These are phyloP conservation scores for Harpegnathos saltator DNA, from an alignment of 1,140 invertebrate genomes.

Conservation along the genomic window DNA sequence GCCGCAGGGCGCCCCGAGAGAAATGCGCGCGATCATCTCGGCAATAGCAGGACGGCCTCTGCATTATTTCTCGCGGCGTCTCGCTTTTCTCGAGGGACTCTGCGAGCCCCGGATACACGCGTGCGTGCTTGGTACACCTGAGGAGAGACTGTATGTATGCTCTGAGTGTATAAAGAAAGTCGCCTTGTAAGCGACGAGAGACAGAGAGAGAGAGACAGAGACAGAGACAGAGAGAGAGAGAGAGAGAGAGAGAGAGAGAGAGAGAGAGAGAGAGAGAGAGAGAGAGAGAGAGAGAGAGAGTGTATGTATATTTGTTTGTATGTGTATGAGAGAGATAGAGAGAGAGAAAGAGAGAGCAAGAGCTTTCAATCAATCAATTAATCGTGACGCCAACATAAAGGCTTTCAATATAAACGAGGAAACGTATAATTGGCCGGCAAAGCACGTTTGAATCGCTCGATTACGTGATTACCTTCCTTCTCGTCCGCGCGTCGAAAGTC, in stretches of 20 bases:
- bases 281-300: conserved; percentile 20
- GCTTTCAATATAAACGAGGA: conserved; percentile 66
- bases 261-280: not conserved
- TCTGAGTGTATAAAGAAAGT: conserved; percentile 55
- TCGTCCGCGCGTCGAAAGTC: conserved; percentile 83
- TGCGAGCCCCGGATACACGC: conserved; percentile 15
- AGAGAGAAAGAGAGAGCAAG: conserved; percentile 20
- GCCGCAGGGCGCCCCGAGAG: conserved; percentile 30
- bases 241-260: not conserved
- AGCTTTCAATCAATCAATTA: conserved; percentile 48
- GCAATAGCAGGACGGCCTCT: conserved; percentile 9
- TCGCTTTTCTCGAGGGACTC: conserved; percentile 33
- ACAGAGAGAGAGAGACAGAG: not conserved
- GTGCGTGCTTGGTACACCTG: conserved; percentile 26
- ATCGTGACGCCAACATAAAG: conserved; percentile 68
- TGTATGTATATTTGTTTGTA: too few relatives aligned
- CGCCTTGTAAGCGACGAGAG: conserved; percentile 11
- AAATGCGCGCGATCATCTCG: conserved; percentile 3
- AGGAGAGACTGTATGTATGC: conserved; percentile 26
- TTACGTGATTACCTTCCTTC: conserved; percentile 84
- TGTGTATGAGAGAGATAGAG: too few relatives aligned
- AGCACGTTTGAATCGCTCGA: conserved; percentile 75
- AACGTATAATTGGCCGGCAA: conserved; percentile 63
- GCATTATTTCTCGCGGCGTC: not conserved
- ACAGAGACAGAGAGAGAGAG: not conserved